Conservation (phyloP, 2,888 invertebrate genomes). For the Idaea dimidiata region DNA sequence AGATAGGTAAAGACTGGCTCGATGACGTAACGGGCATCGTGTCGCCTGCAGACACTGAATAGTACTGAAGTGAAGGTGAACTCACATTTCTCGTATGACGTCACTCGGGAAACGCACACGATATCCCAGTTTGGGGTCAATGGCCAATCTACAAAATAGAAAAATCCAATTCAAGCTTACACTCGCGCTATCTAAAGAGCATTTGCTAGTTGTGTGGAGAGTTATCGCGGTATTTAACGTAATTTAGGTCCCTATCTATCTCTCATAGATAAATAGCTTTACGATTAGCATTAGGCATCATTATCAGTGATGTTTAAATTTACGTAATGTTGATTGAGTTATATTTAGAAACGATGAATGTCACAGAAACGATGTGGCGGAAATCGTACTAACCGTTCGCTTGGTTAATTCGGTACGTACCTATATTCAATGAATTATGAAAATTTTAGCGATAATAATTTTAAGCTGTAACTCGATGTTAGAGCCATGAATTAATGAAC, state of each 20-base stretch:
- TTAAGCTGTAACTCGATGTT: neutral
- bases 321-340: neutral
- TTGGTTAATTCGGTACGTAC: neutral
- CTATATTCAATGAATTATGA: neutral
- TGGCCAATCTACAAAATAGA: conserved; percentile 80
- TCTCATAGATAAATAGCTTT: neutral
- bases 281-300: neutral
- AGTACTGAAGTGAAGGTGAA: conserved; percentile 38
- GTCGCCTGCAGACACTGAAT: conserved; percentile 42
- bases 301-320: neutral
- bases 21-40: conserved; percentile 52
- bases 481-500: no score
- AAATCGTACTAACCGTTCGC: neutral
- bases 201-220: conserved; percentile 7
- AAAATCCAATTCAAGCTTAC: conserved; percentile 57
- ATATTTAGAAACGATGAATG: neutral
- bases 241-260: neutral
- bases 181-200: conserved; percentile 28
- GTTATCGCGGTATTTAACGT: neutral
- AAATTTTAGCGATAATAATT: neutral
- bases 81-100: conserved; percentile 79
- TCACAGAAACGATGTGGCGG: neutral
- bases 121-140: conserved; percentile 78
- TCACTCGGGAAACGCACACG: conserved; percentile 78
- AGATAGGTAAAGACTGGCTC: conserved; percentile 21